phyloP scores from a whole-genome alignment of 2,888 invertebrate genomes.

The Machimus rusticus region DNA sequence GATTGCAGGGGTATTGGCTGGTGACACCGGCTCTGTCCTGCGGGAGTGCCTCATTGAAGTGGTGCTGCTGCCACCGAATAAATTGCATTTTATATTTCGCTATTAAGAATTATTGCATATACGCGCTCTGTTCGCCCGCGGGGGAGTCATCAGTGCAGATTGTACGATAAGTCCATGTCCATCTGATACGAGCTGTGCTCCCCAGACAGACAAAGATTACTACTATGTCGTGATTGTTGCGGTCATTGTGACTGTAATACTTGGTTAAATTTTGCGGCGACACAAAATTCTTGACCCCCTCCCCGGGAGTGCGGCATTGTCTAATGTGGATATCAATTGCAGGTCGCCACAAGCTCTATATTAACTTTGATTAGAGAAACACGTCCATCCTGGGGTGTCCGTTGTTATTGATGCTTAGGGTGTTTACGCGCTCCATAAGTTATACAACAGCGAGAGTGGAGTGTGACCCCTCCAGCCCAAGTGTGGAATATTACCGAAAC shows the following conservation, averaged over 20 bases:
- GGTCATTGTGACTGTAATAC: not conserved
- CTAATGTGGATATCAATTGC: conserved; percentile 23
- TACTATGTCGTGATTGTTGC: not conserved
- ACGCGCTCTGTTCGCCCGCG: not conserved
- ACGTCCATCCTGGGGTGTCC: not conserved
- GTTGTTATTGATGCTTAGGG: not conserved
- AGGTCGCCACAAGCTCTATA: conserved; percentile 42
- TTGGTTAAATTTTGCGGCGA: not conserved
- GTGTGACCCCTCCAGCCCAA: not conserved
- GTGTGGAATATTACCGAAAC: conserved; percentile 26
- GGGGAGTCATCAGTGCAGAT: not conserved
- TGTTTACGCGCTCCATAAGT: not conserved
- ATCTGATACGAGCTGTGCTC: not conserved
- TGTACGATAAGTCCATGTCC: not conserved
- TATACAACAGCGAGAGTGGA: not conserved
- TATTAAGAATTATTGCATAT: not conserved
- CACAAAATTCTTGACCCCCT: not conserved
- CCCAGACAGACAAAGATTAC: not conserved
- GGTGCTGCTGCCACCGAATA: not conserved
- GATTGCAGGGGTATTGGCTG: not conserved
- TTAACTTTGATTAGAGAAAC: conserved; percentile 41
- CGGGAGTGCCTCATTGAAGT: not conserved
- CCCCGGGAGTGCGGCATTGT: not conserved
- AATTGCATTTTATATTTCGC: not conserved
- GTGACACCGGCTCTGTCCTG: not conserved